phyloP scores from a whole-genome alignment of 2,888 invertebrate species.

The Drosophila seclusa region DNA sequence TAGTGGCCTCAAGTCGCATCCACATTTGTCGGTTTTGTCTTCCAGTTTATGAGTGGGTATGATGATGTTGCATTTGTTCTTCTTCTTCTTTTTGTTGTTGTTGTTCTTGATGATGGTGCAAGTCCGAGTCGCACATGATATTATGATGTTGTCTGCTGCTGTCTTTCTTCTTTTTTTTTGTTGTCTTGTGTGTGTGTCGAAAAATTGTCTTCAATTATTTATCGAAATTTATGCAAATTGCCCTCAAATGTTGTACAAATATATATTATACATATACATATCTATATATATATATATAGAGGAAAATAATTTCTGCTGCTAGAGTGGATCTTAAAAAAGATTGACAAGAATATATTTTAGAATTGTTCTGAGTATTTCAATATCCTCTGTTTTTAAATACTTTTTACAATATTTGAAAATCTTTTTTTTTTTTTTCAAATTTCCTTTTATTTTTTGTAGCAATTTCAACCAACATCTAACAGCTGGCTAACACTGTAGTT shows the following conservation, averaged over 20 bases:
- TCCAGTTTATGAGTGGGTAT: conserved; percentile 17
- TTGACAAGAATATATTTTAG: neutral
- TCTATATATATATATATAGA: neutral
- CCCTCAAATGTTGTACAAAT: conserved; percentile 33
- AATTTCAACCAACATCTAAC: neutral
- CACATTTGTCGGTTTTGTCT: conserved; percentile 28
- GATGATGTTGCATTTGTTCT: conserved; percentile 9
- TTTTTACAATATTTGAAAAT: neutral
- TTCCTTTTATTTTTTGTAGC: neutral
- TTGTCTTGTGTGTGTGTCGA: conserved; percentile 1
- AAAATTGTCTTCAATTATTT: conserved; percentile 54
- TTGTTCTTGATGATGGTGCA: conserved; percentile 9
- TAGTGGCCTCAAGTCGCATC: conserved; percentile 8
- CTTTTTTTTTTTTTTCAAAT: neutral
- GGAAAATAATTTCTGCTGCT: neutral
- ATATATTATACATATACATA: neutral
- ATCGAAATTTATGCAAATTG: conserved; percentile 65
- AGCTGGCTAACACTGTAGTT: neutral
- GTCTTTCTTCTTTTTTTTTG: neutral
- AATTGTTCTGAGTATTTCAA: neutral
- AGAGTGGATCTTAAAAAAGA: neutral
- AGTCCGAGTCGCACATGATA: conserved; percentile 14
- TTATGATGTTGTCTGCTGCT: conserved; percentile 12
- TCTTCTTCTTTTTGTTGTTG: neutral
- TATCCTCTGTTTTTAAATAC: neutral